A percentile compares a stretch with the other conserved stretches of the same genome.
phyloP scores from a whole-genome alignment of 2,888 invertebrate species.

The Catocala fraxini region DNA sequence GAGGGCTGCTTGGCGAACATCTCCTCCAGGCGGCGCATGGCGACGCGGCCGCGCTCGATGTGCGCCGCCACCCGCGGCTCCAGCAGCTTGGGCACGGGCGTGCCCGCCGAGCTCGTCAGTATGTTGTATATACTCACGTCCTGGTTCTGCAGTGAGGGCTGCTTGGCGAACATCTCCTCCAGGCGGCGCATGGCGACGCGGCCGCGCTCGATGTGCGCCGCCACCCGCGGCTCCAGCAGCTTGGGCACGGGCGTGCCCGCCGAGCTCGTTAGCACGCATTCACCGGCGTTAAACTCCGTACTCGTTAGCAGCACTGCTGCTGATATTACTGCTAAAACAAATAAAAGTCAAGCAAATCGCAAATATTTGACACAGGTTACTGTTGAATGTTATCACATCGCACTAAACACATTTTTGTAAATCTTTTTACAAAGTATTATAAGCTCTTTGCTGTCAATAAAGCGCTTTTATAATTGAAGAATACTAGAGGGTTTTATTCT shows the following conservation, averaged over 20 bases:
- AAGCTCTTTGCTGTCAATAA: too few species aligned
- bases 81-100: constrained; percentile 72
- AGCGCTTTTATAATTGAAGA: too few species aligned
- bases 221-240: constrained; percentile 89
- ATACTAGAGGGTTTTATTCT: too few species aligned
- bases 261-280: constrained; percentile 17
- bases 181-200: constrained; percentile 91
- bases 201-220: constrained; percentile 93
- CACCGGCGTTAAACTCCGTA: constrained; percentile 8
- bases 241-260: constrained; percentile 62
- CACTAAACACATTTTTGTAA: too few species aligned
- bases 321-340: constrained; percentile 22
- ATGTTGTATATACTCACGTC: constrained; percentile 74
- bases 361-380: too few species aligned
- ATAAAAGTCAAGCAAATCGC: background rate
- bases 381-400: too few species aligned
- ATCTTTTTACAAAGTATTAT: too few species aligned
- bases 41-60: constrained; percentile 92
- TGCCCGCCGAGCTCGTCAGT: constrained; percentile 18
- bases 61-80: constrained; percentile 91
- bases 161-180: constrained; percentile 93
- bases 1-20: constrained; percentile 93
- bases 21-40: constrained; percentile 92
- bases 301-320: constrained; percentile 10
- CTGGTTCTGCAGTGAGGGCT: constrained; percentile 92